Conservation (phyloP, 2,888 invertebrate genomes). For the Cantharis nigra region DNA sequence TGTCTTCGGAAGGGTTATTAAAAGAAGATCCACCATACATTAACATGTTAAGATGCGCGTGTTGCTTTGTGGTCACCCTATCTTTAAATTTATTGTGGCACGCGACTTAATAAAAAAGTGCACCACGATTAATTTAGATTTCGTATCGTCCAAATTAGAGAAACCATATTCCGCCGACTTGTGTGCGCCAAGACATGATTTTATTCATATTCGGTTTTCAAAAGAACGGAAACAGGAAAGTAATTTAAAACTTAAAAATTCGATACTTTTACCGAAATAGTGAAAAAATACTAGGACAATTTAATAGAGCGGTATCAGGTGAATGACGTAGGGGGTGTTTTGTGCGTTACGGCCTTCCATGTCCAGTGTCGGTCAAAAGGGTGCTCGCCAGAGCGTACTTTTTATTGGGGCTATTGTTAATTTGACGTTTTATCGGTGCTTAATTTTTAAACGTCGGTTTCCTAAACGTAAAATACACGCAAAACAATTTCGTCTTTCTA, state of each 20-base stretch:
- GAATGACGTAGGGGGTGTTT: conserved; percentile 24
- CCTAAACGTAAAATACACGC: conserved; percentile 15
- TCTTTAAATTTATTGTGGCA: conserved; percentile 34
- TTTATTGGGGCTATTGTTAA: conserved; percentile 36
- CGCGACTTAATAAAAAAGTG: conserved; percentile 29
- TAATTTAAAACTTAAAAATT: conserved; percentile 7
- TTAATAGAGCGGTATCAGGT: conserved; percentile 16
- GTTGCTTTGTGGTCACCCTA: conserved; percentile 33
- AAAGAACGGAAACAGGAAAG: conserved; percentile 13
- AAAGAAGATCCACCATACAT: conserved; percentile 43
- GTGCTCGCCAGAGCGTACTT: conserved; percentile 39
- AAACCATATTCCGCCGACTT: not conserved
- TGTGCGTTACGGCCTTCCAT: conserved; percentile 22
- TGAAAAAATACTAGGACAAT: not conserved
- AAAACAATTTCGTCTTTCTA: not conserved
- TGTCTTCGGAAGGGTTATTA: conserved; percentile 43
- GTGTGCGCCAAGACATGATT: not conserved
- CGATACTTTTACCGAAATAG: not conserved
- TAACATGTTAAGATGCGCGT: conserved; percentile 35
- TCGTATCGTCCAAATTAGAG: not conserved
- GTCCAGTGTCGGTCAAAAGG: conserved; percentile 36
- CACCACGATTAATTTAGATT: not conserved
- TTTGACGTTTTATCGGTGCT: conserved; percentile 38
- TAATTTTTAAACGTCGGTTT: conserved; percentile 36
- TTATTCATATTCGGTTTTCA: not conserved